Evolutionary conservation across 30 jellyfish, hydroid and myxozoan genomes (phyloP).

Genomic region (Clytia hemisphaerica): DNA sequence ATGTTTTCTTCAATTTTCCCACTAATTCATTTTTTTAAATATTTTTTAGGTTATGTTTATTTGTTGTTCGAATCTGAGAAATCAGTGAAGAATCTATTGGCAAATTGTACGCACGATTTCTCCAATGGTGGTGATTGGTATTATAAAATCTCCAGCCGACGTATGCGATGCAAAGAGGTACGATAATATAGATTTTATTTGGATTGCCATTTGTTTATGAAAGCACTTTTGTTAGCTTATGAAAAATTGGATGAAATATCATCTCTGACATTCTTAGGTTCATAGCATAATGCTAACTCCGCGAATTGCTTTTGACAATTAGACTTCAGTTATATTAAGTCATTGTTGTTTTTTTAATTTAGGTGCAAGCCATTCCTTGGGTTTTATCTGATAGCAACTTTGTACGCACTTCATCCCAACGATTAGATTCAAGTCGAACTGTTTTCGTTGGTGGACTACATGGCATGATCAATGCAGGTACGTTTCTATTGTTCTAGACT

Average conservation of each 20-base stretch:
- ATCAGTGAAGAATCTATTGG: slow-evolving; percentile 66
- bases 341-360: not conserved
- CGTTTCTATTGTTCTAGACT: not conserved
- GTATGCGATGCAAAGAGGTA: slow-evolving; percentile 78
- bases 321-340: no score
- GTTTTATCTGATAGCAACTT: slow-evolving; percentile 81
- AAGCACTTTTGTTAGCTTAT: no score
- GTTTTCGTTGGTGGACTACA: slow-evolving; percentile 98
- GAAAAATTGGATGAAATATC: no score
- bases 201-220: no score
- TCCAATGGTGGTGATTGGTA: slow-evolving; percentile 87
- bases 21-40: not conserved
- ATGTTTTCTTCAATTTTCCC: no score
- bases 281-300: no score
- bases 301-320: no score
- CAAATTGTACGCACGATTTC: slow-evolving; percentile 81
- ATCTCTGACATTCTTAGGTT: no score
- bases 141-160: slow-evolving; percentile 68
- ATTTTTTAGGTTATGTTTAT: slow-evolving; percentile 71
- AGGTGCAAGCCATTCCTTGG: slow-evolving; percentile 97
- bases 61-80: slow-evolving; percentile 73
- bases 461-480: slow-evolving; percentile 97
- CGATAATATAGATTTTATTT: not conserved
- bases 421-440: slow-evolving; percentile 73
- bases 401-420: slow-evolving; percentile 47